phyloP scores from a whole-genome alignment of 2,797 vertebrate genomes.

The Syndactyla subalaris region DNA sequence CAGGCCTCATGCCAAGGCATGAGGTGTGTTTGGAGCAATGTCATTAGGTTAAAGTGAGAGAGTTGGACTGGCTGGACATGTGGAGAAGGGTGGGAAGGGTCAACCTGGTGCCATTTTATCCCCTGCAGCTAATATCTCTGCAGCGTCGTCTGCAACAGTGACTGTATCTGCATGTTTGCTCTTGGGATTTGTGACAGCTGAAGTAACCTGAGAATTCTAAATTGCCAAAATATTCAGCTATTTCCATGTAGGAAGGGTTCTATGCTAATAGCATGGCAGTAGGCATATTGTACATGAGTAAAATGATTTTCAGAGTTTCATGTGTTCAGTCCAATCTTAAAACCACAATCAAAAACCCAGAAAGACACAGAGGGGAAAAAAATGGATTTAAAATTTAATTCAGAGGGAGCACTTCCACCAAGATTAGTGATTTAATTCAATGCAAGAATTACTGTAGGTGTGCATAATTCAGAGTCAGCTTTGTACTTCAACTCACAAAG shows the following conservation, averaged over 20 bases:
- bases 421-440: background rate
- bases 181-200: background rate
- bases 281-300: background rate
- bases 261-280: background rate
- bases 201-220: background rate
- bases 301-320: background rate
- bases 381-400: background rate
- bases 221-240: background rate
- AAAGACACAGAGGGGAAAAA: background rate
- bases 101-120: background rate
- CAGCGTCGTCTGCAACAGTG: rapidly evolving
- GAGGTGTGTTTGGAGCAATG: rapidly evolving
- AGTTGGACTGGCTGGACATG: rapidly evolving
- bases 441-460: background rate
- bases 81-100: background rate
- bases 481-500: background rate
- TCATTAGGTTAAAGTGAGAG: rapidly evolving
- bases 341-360: background rate
- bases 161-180: background rate
- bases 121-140: background rate
- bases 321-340: background rate
- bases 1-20: background rate
- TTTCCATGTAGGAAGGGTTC: background rate
- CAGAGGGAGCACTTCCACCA: background rate
- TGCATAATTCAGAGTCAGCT: background rate